Percentiles rank a stretch among this genome's conserved stretches.
phyloP scores from a whole-genome alignment of 2,113 vertebrate genomes.

The Chloroceryle aenea region DNA sequence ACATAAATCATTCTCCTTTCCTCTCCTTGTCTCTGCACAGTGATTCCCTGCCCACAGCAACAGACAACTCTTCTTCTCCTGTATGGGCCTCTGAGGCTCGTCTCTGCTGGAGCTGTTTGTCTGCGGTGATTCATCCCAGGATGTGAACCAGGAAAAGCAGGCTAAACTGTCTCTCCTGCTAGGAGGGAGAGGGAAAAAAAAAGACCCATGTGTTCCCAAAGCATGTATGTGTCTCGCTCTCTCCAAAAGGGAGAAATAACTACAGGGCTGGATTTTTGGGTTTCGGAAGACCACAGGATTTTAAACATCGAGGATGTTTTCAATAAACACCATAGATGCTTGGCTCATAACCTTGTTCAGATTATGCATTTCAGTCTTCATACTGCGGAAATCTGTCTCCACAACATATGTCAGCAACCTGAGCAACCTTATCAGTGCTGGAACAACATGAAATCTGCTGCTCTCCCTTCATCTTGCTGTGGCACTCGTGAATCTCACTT shows the following conservation, averaged over 20 bases:
- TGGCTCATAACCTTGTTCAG: slow-evolving; percentile 59
- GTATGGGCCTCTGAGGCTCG: neutral
- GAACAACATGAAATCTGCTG: neutral
- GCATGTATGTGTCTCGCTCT: slow-evolving; percentile 38
- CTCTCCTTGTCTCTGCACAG: neutral
- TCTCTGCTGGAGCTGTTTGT: slow-evolving; percentile 27
- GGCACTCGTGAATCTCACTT: neutral
- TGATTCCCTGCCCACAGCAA: neutral
- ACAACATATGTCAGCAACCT: slow-evolving; percentile 70
- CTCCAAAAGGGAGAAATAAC: slow-evolving; percentile 65
- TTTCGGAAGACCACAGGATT: slow-evolving; percentile 62
- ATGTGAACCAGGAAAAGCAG: slow-evolving; percentile 63
- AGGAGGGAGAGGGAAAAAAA: neutral
- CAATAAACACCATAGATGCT: slow-evolving; percentile 72
- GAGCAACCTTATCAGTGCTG: neutral
- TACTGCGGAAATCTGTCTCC: slow-evolving; percentile 69
- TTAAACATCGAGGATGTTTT: slow-evolving; percentile 75
- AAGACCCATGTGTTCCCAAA: slow-evolving; percentile 22
- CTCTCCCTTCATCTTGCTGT: neutral
- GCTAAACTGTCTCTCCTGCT: slow-evolving; percentile 36
- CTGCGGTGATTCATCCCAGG: slow-evolving; percentile 55
- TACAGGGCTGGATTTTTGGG: slow-evolving; percentile 35
- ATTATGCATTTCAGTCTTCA: slow-evolving; percentile 68
- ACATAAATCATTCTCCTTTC: slow-evolving; percentile 7
- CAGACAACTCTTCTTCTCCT: neutral